Evolutionary conservation across 2,888 invertebrate genomes (phyloP), one percentile per base, ranked within the genome.

Genomic region (Clivina fossor): DNA sequence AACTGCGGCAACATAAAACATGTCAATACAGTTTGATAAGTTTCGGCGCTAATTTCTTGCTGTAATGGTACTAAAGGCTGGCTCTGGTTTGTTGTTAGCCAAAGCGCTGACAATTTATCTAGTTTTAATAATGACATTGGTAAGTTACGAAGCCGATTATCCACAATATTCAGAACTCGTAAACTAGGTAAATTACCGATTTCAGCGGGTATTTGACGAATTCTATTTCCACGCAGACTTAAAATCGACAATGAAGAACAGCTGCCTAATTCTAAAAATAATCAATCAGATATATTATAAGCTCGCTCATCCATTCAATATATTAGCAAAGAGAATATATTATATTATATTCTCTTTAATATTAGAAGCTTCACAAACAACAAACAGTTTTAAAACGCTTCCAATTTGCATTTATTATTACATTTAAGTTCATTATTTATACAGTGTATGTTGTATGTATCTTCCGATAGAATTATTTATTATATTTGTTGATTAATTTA

Each of bases 11-110:
- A 80, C 74, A 96, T 85, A 71, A 92, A 93, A 75, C 94, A 95
- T 59, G 94, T 93, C 56, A 95, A 79, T 56, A 91, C 87, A 75
- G 87, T 84, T 75, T 86, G 85, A 64, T 91, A 88, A 54, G 85
- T 85, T 60, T 82, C 82, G 54, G 84, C 82, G 69, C 92, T 87
- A 64, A 86, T 84, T 72, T 92, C 92, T 64, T 88, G 89, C 77
- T 95, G 93, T 68, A 96, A 80, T 64, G 90, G 93, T 67, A 93
- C 88, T 70, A 95, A 76, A 35, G 96, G 95, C 74, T 93, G 91
- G 63, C 91, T 90, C 80, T 95, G 90, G 76, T 93, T 95, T 71
- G 93, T 93, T 60, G 93, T 90, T 44, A 96, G 80, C 96, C 96
- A 96, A 50, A 96, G 76, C 33, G 95, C 95, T 63, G 87, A 85